Evolutionary conservation across 2,797 vertebrate species (phyloP).

Genomic region (Ciconia nigra): DNA sequence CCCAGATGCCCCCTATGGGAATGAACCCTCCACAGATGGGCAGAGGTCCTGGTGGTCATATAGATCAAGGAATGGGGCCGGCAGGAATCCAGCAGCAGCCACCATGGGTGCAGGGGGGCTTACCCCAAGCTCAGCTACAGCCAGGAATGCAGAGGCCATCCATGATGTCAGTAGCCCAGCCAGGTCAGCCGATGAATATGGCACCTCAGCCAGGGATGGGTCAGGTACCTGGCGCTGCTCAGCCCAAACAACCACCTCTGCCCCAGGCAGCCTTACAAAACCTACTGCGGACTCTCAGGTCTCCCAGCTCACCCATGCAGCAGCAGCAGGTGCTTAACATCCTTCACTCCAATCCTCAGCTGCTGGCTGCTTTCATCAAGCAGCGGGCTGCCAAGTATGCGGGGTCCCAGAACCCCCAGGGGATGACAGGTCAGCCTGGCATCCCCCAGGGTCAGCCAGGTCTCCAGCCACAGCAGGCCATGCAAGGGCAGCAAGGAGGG

Average conservation of each 20-base stretch:
- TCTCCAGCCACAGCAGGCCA: constrained; percentile 81
- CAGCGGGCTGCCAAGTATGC: constrained; percentile 91
- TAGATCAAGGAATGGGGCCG: constrained; percentile 82
- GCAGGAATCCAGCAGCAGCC: constrained; percentile 80
- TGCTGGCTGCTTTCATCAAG: constrained; percentile 97
- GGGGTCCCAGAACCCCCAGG: constrained; percentile 69
- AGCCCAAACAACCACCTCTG: constrained; percentile 78
- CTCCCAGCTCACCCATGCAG: constrained; percentile 92
- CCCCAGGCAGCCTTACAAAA: constrained; percentile 94
- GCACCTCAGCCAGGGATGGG: constrained; percentile 87
- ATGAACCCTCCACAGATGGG: constrained; percentile 81
- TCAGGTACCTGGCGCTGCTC: constrained; percentile 80
- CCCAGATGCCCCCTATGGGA: constrained; percentile 76
- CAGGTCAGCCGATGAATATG: constrained; percentile 85
- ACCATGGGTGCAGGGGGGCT: constrained; percentile 80
- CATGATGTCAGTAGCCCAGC: constrained; percentile 81
- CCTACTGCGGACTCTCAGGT: constrained; percentile 90
- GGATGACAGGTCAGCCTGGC: constrained; percentile 74
- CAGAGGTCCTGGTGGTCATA: constrained; percentile 78
- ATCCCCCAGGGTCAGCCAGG: constrained; percentile 87
- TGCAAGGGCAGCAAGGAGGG: constrained; percentile 81
- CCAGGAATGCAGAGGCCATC: constrained; percentile 81
- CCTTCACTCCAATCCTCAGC: constrained; percentile 91
- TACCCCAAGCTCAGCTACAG: constrained; percentile 85
- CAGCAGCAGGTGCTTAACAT: constrained; percentile 98